Percentiles rank a stretch among this genome's conserved stretches.
phyloP scores from a whole-genome alignment of 2,888 invertebrate species.

The Xestia rhomboidea region DNA sequence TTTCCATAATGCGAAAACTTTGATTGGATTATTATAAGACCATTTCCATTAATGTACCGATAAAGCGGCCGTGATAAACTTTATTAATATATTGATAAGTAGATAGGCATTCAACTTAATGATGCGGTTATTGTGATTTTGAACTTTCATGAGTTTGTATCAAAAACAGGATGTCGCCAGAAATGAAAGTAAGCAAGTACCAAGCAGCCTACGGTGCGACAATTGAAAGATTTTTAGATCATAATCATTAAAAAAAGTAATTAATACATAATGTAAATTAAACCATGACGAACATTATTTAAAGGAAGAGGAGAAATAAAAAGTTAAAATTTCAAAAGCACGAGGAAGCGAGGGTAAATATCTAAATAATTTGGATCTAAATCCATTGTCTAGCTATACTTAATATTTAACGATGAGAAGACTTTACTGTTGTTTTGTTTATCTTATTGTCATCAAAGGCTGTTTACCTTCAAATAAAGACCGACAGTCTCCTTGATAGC shows the following conservation, averaged over 20 bases:
- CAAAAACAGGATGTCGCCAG: conserved; percentile 76
- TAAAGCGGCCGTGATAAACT: conserved; percentile 29
- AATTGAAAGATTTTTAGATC: conserved; percentile 36
- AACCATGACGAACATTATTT: conserved; percentile 16
- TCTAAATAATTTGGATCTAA: conserved; percentile 30
- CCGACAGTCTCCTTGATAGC: neutral
- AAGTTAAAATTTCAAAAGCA: conserved; percentile 44
- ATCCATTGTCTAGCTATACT: conserved; percentile 11
- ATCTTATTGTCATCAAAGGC: conserved; percentile 9
- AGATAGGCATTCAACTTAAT: conserved; percentile 19
- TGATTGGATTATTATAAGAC: conserved; percentile 41
- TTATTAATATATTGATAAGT: conserved; percentile 42
- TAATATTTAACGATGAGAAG: conserved; percentile 4
- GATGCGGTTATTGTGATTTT: conserved; percentile 28
- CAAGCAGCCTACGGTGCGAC: conserved; percentile 68
- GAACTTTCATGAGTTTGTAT: conserved; percentile 64
- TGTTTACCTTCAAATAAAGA: conserved; percentile 8
- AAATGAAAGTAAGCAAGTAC: conserved; percentile 73
- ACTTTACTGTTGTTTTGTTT: conserved; percentile 17
- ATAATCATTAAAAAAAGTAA: conserved; percentile 29
- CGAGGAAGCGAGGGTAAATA: conserved; percentile 53
- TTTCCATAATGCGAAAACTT: conserved; percentile 52
- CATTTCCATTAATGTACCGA: conserved; percentile 24
- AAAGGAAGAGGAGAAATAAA: conserved; percentile 15
- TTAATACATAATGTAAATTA: conserved; percentile 13